These are phyloP conservation scores for Hippocampus barbouri DNA, from an alignment of 2,113 vertebrate genomes.

Conservation along the genomic window DNA sequence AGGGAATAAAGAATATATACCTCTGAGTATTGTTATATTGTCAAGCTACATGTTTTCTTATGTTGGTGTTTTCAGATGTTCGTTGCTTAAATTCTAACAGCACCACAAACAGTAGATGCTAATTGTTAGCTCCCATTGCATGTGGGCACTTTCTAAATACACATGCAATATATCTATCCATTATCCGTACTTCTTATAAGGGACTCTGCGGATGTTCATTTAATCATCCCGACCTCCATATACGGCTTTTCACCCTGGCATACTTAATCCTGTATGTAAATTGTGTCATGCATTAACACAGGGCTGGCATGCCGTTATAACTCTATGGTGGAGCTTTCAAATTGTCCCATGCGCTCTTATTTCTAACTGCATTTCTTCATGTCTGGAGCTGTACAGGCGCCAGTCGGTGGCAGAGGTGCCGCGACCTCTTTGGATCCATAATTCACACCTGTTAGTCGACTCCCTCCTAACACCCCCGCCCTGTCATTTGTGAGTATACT, in stretches of 20 bases:
- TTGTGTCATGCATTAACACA: neutral
- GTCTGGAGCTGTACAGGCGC: constrained; percentile 86
- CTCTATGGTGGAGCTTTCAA: constrained; percentile 59
- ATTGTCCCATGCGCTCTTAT: constrained; percentile 89
- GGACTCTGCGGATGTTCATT: neutral
- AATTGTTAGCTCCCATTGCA: no score
- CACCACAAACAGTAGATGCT: no score
- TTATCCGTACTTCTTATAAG: no score
- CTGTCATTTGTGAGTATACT: constrained; percentile 90
- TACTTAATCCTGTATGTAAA: neutral
- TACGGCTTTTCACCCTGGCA: neutral
- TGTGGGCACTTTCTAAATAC: no score
- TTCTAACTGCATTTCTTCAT: constrained; percentile 90
- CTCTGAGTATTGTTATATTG: no score
- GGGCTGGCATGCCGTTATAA: neutral
- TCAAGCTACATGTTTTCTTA: no score
- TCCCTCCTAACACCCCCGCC: constrained; percentile 65
- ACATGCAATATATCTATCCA: no score
- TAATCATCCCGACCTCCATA: neutral
- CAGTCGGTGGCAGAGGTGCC: constrained; percentile 87
- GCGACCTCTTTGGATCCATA: constrained; percentile 96
- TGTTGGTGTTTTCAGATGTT: no score
- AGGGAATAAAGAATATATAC: no score
- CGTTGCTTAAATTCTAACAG: no score
- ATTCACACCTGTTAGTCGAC: constrained; percentile 98